Percentiles rank a stretch among this genome's conserved stretches.
phyloP scores from a whole-genome alignment of 2,888 invertebrate species.

The Xestia rhomboidea region DNA sequence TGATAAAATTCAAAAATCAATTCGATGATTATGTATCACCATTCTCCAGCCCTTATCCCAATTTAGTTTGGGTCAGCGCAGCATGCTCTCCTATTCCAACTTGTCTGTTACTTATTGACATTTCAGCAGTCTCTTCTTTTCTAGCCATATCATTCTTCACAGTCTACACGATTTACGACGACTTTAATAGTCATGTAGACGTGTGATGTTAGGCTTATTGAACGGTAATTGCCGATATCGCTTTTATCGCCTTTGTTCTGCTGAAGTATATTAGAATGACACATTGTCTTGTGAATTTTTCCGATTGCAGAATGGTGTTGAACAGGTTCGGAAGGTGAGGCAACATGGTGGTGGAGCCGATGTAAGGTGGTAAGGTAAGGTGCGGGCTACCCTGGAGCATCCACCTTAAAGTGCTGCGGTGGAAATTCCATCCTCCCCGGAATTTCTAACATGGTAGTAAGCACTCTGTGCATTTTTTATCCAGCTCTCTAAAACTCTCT shows the following conservation, averaged over 20 bases:
- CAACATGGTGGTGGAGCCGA: not conserved
- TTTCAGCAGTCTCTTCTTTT: too few relatives aligned
- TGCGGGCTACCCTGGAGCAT: too few relatives aligned
- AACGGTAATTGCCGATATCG: not conserved
- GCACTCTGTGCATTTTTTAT: not conserved
- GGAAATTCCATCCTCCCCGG: not conserved
- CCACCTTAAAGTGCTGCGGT: too few relatives aligned
- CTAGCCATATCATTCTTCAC: too few relatives aligned
- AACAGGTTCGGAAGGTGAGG: not conserved
- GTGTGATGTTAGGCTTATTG: not conserved
- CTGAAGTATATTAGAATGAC: not conserved
- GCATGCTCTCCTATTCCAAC: too few relatives aligned
- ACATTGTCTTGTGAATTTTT: not conserved
- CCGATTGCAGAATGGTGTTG: not conserved
- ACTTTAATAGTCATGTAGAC: too few relatives aligned
- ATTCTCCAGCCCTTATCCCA: too few relatives aligned
- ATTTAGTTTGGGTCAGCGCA: too few relatives aligned
- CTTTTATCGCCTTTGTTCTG: not conserved
- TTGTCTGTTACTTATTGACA: too few relatives aligned
- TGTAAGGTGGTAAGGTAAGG: too few relatives aligned
- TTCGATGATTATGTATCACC: too few relatives aligned
- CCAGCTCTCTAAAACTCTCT: not conserved
- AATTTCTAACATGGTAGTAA: not conserved
- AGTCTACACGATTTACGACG: too few relatives aligned
- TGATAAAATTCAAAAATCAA: not conserved